phyloP scores from a whole-genome alignment of 2,797 vertebrate genomes.

The Gallinago solitaria region DNA sequence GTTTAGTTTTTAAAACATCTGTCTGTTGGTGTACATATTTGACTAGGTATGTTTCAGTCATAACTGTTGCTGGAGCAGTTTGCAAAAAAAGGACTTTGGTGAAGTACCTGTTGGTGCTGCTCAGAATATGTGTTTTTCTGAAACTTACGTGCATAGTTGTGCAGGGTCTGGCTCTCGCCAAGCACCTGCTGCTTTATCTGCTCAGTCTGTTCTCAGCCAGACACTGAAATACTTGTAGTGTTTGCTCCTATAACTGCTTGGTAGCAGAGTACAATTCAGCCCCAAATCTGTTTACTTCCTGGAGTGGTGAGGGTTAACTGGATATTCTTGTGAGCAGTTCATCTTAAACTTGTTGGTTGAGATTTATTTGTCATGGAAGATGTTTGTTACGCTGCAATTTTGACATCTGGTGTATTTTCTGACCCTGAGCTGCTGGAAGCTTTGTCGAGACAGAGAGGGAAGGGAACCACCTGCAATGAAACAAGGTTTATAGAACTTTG shows the following conservation, averaged over 20 bases:
- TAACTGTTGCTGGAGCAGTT: background rate
- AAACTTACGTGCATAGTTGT: background rate
- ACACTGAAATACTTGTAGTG: background rate
- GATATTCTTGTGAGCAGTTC: background rate
- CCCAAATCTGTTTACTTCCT: background rate
- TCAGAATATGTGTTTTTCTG: background rate
- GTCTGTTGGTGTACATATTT: background rate
- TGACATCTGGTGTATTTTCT: background rate
- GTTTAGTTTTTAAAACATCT: background rate
- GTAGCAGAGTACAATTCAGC: background rate
- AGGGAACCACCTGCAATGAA: background rate
- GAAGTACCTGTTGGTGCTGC: background rate
- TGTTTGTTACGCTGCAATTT: rapidly evolving
- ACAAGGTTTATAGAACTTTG: background rate
- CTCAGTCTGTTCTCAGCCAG: background rate
- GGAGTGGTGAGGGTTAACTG: background rate
- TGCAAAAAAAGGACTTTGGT: background rate
- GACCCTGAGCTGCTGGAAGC: background rate
- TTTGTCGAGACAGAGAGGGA: background rate
- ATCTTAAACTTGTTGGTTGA: background rate
- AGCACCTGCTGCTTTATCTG: background rate
- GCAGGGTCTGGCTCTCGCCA: rapidly evolving
- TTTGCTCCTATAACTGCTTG: background rate
- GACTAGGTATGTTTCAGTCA: background rate
- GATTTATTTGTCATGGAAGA: background rate